Percentiles rank a stretch among this genome's conserved stretches.
These are phyloP conservation scores for Chelidonichthys spinosus DNA, from an alignment of 2,797 vertebrate genomes.

Conservation along the genomic window DNA sequence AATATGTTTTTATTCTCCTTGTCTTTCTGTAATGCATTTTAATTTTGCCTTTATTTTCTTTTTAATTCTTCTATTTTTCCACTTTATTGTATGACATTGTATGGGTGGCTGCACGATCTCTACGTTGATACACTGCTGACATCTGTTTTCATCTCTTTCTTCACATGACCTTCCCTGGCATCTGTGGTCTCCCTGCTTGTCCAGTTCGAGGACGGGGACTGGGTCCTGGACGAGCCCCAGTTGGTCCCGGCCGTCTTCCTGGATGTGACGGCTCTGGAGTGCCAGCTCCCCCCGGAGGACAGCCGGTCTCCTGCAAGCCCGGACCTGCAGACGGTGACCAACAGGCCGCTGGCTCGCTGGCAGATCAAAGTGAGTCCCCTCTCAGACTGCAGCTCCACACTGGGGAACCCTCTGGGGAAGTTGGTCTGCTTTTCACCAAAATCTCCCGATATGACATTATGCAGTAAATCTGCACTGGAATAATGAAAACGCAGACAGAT, in stretches of 20 bases:
- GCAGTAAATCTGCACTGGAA: constrained; percentile 12
- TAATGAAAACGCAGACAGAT: constrained; percentile 2
- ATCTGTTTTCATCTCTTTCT: neutral
- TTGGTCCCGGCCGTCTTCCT: constrained; percentile 83
- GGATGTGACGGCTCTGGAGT: constrained; percentile 82
- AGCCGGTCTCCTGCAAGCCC: constrained; percentile 57
- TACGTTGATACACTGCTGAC: too few relatives aligned
- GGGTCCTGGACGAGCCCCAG: constrained; percentile 83
- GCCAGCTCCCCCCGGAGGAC: constrained; percentile 84
- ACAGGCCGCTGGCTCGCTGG: constrained; percentile 86
- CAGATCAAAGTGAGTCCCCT: constrained; percentile 89
- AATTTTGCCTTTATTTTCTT: too few relatives aligned
- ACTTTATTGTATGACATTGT: too few relatives aligned
- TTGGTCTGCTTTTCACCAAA: neutral
- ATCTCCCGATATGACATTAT: neutral
- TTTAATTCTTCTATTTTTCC: too few relatives aligned
- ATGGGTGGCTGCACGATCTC: too few relatives aligned
- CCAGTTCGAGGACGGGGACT: constrained; percentile 84
- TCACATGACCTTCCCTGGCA: neutral
- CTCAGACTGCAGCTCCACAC: neutral
- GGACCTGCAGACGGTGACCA: constrained; percentile 55
- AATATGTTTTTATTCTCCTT: too few relatives aligned
- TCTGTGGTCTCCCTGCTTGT: constrained; percentile 21
- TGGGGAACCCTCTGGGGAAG: neutral
- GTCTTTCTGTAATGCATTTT: too few relatives aligned